Conservation (phyloP, 2,113 vertebrate species). For the Apteryx mantelli region DNA sequence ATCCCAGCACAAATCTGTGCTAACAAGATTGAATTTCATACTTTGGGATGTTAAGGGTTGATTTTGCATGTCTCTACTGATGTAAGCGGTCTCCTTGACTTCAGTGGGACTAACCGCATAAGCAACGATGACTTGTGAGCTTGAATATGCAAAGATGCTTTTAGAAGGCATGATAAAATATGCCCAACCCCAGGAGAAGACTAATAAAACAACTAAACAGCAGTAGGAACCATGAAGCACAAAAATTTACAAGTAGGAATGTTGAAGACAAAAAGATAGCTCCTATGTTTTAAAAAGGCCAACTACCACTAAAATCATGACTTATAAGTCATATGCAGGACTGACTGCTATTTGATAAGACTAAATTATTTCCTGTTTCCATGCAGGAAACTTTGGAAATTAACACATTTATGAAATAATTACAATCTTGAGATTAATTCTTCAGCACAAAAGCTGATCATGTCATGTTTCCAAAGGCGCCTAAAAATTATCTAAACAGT, state of each 20-base stretch:
- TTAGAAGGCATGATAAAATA: not conserved
- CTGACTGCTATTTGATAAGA: slow-evolving; percentile 15
- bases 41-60: not conserved
- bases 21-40: slow-evolving; percentile 46
- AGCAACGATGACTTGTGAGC: not conserved
- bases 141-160: not conserved
- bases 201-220: not conserved
- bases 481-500: not conserved
- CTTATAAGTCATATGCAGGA: not conserved
- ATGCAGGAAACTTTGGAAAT: slow-evolving; percentile 17
- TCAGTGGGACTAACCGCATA: not conserved
- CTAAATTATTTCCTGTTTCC: slow-evolving; percentile 1
- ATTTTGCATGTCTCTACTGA: not conserved
- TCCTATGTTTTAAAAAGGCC: not conserved
- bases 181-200: not conserved
- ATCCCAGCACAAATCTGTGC: not conserved
- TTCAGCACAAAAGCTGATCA: not conserved
- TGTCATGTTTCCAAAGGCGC: not conserved
- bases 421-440: slow-evolving; percentile 25
- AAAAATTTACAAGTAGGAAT: not conserved
- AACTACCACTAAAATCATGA: not conserved
- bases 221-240: not conserved
- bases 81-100: not conserved
- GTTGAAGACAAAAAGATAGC: not conserved
- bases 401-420: not conserved